phyloP scores from a whole-genome alignment of 2,797 vertebrate species.

The Poecile montanus region DNA sequence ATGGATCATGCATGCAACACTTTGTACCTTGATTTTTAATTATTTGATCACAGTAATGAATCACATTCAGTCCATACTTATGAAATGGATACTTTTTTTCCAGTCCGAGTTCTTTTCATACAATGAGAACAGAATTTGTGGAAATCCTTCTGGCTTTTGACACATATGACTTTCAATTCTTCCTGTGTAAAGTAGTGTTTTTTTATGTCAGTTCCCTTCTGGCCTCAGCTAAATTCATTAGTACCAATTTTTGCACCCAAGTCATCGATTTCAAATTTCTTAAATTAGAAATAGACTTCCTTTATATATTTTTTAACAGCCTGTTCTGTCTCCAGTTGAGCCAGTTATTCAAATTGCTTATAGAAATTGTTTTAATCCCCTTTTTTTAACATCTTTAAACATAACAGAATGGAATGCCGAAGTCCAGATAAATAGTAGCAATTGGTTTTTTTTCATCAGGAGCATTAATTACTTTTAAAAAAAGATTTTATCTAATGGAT shows the following conservation, averaged over 20 bases:
- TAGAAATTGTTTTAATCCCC: neutral
- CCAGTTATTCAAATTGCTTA: neutral
- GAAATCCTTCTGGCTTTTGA: neutral
- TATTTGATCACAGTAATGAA: neutral
- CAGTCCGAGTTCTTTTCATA: neutral
- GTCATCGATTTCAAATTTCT: neutral
- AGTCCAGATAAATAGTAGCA: neutral
- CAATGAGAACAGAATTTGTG: neutral
- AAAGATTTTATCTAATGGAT: neutral
- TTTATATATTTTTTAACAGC: neutral
- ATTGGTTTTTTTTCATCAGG: neutral
- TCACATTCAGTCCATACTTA: neutral
- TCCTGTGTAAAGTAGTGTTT: neutral
- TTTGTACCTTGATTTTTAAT: neutral
- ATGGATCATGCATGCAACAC: neutral
- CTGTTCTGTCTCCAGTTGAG: neutral
- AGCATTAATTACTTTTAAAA: neutral
- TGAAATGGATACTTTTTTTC: neutral
- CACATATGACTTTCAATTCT: neutral
- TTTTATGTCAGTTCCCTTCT: neutral
- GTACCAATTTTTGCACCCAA: neutral
- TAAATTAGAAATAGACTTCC: neutral
- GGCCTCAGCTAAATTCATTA: neutral
- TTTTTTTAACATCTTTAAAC: conserved; percentile 1
- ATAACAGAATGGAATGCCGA: neutral